Evolutionary conservation across 64 coral and sea anemone genomes (phyloP).

Genomic region (Actinia equina): DNA sequence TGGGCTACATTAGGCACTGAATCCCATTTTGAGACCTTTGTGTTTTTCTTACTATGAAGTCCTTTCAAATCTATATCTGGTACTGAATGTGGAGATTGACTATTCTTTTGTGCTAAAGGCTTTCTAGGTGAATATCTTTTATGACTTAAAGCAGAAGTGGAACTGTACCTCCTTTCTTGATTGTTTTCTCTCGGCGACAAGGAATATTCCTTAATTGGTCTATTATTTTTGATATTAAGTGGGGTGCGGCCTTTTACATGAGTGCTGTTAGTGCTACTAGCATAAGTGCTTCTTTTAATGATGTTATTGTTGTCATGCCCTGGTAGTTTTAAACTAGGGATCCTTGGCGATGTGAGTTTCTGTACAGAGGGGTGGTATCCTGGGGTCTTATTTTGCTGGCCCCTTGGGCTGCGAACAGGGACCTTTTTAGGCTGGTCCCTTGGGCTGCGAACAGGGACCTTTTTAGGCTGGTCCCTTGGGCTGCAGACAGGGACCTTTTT

Average conservation of each 20-base stretch:
- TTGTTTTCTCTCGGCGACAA: not conserved
- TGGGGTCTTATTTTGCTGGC: conserved; percentile 4
- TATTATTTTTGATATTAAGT: not conserved
- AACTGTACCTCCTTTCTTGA: not conserved
- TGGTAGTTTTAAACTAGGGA: not conserved
- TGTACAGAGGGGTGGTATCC: not conserved
- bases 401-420: not conserved
- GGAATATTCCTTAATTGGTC: not conserved
- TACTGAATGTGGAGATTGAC: not conserved
- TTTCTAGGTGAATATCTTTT: not conserved
- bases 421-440: conserved; percentile 10
- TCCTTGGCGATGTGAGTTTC: conserved; percentile 7
- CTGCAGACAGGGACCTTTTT: not conserved
- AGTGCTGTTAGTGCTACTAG: not conserved
- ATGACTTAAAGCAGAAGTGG: not conserved
- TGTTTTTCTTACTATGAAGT: not conserved
- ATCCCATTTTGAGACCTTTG: not conserved
- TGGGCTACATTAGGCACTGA: conserved; percentile 3
- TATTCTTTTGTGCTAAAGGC: not conserved
- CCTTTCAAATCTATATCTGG: not conserved
- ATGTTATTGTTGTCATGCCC: not conserved
- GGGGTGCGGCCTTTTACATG: not conserved
- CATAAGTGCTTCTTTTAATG: not conserved
- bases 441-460: not conserved
- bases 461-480: conserved; percentile 8